Evolutionary conservation across 2,888 invertebrate species (phyloP), one percentile per base, ranked within the genome.

Genomic region (Atherix ibis): DNA sequence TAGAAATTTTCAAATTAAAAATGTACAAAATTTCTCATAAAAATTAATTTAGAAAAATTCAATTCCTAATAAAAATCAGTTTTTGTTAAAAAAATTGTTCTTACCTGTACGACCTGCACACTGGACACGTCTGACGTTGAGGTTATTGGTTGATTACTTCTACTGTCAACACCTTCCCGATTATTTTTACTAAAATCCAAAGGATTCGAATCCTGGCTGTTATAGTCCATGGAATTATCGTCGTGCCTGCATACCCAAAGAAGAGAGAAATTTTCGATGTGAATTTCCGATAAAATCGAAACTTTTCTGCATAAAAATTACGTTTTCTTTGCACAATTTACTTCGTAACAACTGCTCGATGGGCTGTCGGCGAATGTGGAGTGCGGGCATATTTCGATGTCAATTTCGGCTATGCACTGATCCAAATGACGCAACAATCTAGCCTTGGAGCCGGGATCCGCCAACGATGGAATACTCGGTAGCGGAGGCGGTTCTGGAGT

Each of bases 361-460:
- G 56, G 53, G 44, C 55, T 57, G 16, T 56, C 54, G 6, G 48
- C 49, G 39, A 50, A 52, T 12, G 35, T 36, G 5, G 49, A 42
- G 31, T 53, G 53, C 29, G 58, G 58, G 37, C 68, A 66, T 32
- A 70, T 62, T 49, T 70, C 70, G 31, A 69, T 53, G 48, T 71
- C 71, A 29, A 72, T 61, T 47, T 71, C 71, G 2, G 67, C 66
- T 29, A 70, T 68, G 48, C 71, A 71, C 44, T 68, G 66, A 49
- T 71, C 70, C 43, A 72, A 50, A 48, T 72, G 71, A 4, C 69
- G 62, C 18, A 71, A 50, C 28, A 72, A 51, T 18, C 71, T 60
- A 35, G 71, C 68, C 45, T 70, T 69, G 5, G 69, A 64, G 3
- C 67, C 67, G 0, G 67, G 65, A 40, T 71, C 71, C 40, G 66